Evolutionary conservation across 2,888 invertebrate species (phyloP).

Genomic region (Pammene aurita): DNA sequence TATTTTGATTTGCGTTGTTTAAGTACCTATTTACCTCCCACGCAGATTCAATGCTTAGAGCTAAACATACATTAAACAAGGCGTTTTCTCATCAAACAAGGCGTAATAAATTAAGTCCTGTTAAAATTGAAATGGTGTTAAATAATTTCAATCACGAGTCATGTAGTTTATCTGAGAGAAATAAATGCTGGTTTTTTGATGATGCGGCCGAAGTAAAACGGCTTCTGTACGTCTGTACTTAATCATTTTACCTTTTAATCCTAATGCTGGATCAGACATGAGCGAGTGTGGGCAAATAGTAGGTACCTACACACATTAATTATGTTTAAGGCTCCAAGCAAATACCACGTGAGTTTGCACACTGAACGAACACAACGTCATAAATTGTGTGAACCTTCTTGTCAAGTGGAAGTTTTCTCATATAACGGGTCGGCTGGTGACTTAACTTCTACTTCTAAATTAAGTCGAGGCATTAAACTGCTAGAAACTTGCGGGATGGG

Average conservation of each 20-base stretch:
- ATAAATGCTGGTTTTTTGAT: not conserved
- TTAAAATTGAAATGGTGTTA: not conserved
- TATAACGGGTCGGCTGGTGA: conserved; percentile 59
- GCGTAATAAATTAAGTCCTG: not conserved
- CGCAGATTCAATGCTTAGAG: too few relatives aligned
- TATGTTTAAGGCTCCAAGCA: conserved; percentile 26
- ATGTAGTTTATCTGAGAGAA: not conserved
- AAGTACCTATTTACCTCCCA: too few relatives aligned
- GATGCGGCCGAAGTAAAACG: not conserved
- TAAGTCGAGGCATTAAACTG: conserved; percentile 49
- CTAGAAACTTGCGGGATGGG: conserved; percentile 40
- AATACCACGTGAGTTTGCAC: conserved; percentile 40
- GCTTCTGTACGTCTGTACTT: not conserved
- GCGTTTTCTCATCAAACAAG: not conserved
- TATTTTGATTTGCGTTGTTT: too few relatives aligned
- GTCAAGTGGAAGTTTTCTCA: conserved; percentile 63
- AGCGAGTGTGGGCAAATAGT: conserved; percentile 9
- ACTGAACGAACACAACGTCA: conserved; percentile 52
- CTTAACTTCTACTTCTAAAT: conserved; percentile 59
- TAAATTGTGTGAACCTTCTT: conserved; percentile 60
- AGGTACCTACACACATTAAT: conserved; percentile 19
- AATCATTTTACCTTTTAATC: conserved; percentile 3
- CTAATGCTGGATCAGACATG: not conserved
- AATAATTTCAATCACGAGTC: not conserved
- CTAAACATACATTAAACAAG: too few relatives aligned